Conservation (phyloP, 2,113 vertebrate genomes). For the Lycaon pictus region DNA sequence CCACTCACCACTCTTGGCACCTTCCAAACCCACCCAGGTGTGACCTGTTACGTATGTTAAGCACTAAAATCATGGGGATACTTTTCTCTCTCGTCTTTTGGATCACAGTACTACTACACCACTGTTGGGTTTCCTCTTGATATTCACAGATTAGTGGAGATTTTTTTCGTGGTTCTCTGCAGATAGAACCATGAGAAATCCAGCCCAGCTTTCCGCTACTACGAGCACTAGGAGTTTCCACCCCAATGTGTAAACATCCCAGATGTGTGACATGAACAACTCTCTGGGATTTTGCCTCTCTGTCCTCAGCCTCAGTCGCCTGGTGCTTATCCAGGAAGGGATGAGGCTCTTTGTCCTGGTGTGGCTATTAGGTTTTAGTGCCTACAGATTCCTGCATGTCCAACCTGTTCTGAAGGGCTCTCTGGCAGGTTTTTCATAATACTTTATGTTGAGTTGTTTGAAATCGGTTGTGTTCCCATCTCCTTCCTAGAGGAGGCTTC, state of each 20-base stretch:
- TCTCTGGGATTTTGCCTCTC: not conserved
- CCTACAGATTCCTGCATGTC: not conserved
- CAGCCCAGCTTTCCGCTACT: not conserved
- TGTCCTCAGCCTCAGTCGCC: not conserved
- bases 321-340: not conserved
- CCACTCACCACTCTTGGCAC: not conserved
- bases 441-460: not conserved
- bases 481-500: not conserved
- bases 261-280: constrained; percentile 56
- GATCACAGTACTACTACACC: not conserved
- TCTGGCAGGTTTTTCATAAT: not conserved
- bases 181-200: not conserved
- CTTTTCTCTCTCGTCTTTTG: constrained; percentile 55
- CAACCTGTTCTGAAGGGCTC: not conserved
- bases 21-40: not conserved
- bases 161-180: constrained; percentile 58
- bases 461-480: not conserved
- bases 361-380: not conserved
- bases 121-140: constrained; percentile 63
- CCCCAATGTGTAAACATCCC: constrained; percentile 69
- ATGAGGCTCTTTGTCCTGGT: not conserved
- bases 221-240: not conserved
- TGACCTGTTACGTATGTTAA: not conserved
- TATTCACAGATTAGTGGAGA: constrained; percentile 62
- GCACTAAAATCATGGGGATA: not conserved